Conservation (phyloP, 2,888 invertebrate genomes). For the Thymelicus sylvestris region DNA sequence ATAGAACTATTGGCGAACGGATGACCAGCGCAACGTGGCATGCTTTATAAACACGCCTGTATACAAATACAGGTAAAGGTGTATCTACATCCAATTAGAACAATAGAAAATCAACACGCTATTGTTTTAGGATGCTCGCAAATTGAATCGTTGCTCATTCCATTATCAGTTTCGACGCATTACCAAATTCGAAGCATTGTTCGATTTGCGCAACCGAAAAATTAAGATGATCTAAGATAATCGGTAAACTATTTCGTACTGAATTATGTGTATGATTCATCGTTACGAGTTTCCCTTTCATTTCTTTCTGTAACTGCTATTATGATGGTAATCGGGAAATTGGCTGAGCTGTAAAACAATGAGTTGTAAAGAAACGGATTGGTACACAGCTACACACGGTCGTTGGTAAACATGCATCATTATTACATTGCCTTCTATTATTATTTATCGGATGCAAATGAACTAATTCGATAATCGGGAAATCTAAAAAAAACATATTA, state of each 20-base stretch:
- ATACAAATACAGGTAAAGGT: background rate
- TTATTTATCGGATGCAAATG: background rate
- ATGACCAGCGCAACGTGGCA: background rate
- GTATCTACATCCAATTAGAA: constrained; percentile 32
- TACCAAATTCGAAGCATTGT: constrained; percentile 33
- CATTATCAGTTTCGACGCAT: constrained; percentile 33
- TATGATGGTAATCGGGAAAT: constrained; percentile 58
- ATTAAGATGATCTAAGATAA: constrained; percentile 20
- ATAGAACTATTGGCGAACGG: background rate
- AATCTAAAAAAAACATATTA: too few relatives aligned
- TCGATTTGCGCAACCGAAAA: constrained; percentile 29
- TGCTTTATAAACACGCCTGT: background rate
- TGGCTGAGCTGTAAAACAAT: constrained; percentile 55
- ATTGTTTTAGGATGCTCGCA: constrained; percentile 37
- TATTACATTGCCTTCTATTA: background rate
- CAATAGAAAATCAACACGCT: constrained; percentile 37
- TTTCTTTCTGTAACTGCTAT: constrained; percentile 41
- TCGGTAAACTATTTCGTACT: constrained; percentile 21
- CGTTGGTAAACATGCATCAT: constrained; percentile 23
- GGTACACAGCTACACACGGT: too few relatives aligned
- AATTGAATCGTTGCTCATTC: constrained; percentile 38
- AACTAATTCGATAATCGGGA: too few relatives aligned
- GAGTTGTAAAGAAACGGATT: constrained; percentile 49
- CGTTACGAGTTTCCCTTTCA: constrained; percentile 23
- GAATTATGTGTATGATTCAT: constrained; percentile 22